These are phyloP conservation scores for Electrophaes corylata DNA, from an alignment of 2,888 invertebrate genomes.

Conservation along the genomic window DNA sequence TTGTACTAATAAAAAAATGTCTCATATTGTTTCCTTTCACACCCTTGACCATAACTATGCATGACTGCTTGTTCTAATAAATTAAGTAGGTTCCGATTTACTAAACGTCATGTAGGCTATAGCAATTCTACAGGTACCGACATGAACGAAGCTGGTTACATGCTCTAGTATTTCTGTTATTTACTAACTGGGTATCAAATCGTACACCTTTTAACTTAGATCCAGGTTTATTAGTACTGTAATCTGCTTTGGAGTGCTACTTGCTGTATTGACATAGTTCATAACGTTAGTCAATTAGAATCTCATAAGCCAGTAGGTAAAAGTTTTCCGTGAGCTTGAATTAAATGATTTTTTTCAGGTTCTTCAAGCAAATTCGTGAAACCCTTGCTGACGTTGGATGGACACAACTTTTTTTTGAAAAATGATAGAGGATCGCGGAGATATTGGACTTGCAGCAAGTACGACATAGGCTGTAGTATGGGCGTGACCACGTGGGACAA, in stretches of 20 bases:
- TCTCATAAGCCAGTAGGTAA: slow-evolving; percentile 1
- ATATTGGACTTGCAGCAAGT: slow-evolving; percentile 47
- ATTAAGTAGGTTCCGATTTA: not conserved
- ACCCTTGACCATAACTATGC: not conserved
- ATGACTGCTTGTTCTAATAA: not conserved
- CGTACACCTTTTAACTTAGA: not conserved
- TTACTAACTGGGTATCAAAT: not conserved
- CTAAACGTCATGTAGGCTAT: not conserved
- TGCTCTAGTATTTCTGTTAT: no score
- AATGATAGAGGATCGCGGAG: slow-evolving; percentile 36
- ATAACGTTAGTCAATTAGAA: slow-evolving; percentile 1
- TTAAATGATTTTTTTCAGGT: slow-evolving; percentile 27
- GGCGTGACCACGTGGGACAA: slow-evolving; percentile 40
- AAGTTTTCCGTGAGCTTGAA: slow-evolving; percentile 3
- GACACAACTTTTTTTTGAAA: slow-evolving; percentile 45
- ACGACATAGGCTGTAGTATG: slow-evolving; percentile 45
- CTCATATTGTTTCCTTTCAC: not conserved
- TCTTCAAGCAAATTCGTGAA: slow-evolving; percentile 42
- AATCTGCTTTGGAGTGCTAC: not conserved
- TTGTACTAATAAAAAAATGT: no score
- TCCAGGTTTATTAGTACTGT: no score
- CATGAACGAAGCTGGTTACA: no score
- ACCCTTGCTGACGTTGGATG: slow-evolving; percentile 42
- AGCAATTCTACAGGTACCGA: not conserved
- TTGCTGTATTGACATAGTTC: not conserved